Conservation (phyloP, 1,140 invertebrate genomes). For the Bombus terrestris region DNA sequence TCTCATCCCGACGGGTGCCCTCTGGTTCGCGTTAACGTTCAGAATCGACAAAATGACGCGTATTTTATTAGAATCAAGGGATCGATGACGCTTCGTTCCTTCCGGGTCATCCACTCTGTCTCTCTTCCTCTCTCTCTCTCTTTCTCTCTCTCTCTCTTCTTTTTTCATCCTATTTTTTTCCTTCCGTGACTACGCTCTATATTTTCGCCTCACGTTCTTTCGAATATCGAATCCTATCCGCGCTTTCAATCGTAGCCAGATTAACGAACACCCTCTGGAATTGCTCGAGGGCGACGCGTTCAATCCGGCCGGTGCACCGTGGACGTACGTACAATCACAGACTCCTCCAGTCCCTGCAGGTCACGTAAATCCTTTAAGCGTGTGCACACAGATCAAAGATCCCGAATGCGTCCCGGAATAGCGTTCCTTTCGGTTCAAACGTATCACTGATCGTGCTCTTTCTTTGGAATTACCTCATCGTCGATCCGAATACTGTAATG, state of each 20-base stretch:
- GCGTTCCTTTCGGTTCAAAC: neutral
- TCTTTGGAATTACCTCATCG: neutral
- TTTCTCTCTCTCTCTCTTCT: too few species aligned
- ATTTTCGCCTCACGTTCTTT: too few species aligned
- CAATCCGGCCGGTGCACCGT: too few species aligned
- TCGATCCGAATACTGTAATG: neutral
- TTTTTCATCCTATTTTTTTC: too few species aligned
- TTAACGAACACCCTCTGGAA: neutral
- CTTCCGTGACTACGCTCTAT: too few species aligned
- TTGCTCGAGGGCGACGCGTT: too few species aligned
- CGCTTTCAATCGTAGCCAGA: neutral
- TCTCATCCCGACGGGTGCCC: neutral
- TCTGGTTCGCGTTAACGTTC: neutral
- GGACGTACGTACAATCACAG: too few species aligned
- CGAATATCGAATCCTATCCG: neutral
- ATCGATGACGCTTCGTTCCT: neutral
- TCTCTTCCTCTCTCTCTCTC: neutral
- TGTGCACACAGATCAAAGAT: neutral
- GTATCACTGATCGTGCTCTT: too few species aligned
- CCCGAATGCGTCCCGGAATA: too few species aligned
- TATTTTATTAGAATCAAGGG: neutral
- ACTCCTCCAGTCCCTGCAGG: too few species aligned
- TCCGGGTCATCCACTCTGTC: neutral
- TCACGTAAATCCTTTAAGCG: slow-evolving; percentile 3
- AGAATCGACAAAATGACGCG: neutral